These are phyloP conservation scores for Tenrec ecaudatus DNA, from an alignment of 2,113 vertebrate species.

Conservation along the genomic window DNA sequence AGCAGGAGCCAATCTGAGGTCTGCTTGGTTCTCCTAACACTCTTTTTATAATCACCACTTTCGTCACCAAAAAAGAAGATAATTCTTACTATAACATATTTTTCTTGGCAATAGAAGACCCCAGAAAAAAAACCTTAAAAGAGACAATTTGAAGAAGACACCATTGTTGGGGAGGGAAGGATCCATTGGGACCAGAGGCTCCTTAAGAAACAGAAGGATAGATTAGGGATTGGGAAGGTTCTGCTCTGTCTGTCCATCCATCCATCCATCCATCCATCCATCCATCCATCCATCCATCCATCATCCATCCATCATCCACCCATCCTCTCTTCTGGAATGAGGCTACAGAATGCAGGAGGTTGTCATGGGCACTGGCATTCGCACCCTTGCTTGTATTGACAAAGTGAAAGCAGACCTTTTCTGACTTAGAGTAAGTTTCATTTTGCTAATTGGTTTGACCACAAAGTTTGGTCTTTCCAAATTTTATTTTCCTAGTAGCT, in stretches of 20 bases:
- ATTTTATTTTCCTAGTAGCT: neutral
- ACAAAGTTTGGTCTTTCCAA: neutral
- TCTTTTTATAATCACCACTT: neutral
- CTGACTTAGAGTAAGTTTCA: constrained; percentile 34
- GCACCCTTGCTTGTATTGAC: neutral
- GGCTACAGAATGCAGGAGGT: constrained; percentile 30
- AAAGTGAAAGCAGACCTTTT: constrained; percentile 40
- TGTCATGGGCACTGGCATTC: neutral
- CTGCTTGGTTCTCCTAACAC: neutral
- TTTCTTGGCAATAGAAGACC: neutral
- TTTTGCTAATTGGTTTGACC: constrained; percentile 36
- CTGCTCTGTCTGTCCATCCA: too few relatives aligned
- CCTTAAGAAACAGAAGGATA: neutral
- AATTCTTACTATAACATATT: neutral
- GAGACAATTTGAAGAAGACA: neutral
- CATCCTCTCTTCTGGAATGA: constrained; percentile 9
- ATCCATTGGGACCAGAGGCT: neutral
- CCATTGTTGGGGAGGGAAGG: neutral
- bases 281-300: neutral
- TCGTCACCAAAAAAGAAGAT: neutral
- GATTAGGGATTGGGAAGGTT: too few relatives aligned
- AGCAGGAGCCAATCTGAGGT: neutral
- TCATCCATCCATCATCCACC: neutral
- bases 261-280: neutral
- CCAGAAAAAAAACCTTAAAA: constrained; percentile 5